Conservation (phyloP, 1,140 invertebrate species). For the Ephestia elutella region DNA sequence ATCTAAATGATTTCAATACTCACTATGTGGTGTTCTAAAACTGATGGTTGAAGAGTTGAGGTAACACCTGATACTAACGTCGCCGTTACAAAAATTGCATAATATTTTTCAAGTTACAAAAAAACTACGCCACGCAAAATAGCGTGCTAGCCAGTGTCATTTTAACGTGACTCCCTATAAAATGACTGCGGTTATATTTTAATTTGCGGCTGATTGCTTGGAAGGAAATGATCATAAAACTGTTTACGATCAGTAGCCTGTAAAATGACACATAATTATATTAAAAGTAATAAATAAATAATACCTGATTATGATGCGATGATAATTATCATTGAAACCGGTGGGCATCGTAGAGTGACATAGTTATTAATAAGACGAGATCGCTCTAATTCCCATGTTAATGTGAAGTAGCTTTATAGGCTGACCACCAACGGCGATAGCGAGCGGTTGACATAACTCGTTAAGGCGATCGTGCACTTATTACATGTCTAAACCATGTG, state of each 20-base stretch:
- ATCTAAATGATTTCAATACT: no score
- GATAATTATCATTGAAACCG: conserved; percentile 10
- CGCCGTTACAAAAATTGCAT: background rate
- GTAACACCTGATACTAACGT: no score
- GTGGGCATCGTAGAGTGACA: conserved; percentile 4
- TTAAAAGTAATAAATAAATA: conserved; percentile 17
- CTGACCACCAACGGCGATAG: conserved; percentile 18
- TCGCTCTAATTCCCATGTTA: conserved; percentile 7
- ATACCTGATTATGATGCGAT: conserved; percentile 9
- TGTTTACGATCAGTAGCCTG: conserved; percentile 25
- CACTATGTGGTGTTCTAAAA: no score
- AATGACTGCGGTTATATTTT: conserved; percentile 54
- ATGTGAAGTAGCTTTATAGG: conserved; percentile 5
- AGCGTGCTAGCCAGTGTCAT: background rate
- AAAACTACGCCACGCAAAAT: background rate
- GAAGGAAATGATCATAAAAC: conserved; percentile 40
- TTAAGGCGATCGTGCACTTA: conserved; percentile 12
- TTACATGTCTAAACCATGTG: conserved; percentile 9
- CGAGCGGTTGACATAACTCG: conserved; percentile 15
- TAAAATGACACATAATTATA: conserved; percentile 30
- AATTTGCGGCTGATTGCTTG: conserved; percentile 55
- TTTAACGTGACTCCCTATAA: conserved; percentile 37
- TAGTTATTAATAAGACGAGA: conserved; percentile 7
- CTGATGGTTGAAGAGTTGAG: no score
- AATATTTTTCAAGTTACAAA: background rate